Evolutionary conservation across 2,113 vertebrate species (phyloP).

Genomic region (Otolemur garnettii): DNA sequence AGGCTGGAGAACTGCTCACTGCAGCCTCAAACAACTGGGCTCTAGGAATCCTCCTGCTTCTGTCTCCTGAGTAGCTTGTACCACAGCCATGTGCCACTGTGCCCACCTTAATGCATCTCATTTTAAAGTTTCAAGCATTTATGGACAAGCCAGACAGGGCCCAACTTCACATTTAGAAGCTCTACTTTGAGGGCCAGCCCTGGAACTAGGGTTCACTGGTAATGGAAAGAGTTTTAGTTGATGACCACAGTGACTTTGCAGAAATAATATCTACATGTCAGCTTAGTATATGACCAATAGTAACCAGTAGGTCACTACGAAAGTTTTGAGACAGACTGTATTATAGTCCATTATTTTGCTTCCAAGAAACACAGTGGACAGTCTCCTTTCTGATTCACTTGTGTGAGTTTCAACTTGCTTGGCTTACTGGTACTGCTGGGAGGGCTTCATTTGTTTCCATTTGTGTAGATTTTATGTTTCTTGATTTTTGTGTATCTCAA

Average conservation of each 20-base stretch:
- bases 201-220: neutral
- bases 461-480: too few species aligned
- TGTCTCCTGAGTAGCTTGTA: neutral
- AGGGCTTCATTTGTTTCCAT: too few species aligned
- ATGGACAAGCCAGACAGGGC: neutral
- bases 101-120: neutral
- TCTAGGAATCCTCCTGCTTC: neutral
- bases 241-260: neutral
- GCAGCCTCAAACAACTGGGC: neutral
- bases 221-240: neutral
- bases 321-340: too few species aligned
- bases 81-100: neutral
- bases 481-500: too few species aligned
- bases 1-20: neutral
- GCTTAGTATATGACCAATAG: neutral
- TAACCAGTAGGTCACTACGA: neutral
- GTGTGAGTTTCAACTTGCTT: too few species aligned
- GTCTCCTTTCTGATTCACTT: too few species aligned
- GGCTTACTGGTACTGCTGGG: too few species aligned
- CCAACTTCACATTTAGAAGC: neutral
- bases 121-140: slow-evolving; percentile 30
- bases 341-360: too few species aligned
- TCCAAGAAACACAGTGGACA: too few species aligned
- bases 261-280: neutral
- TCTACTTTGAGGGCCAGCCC: neutral